These are phyloP conservation scores for Nothoprocta perdicaria DNA, from an alignment of 2,113 vertebrate species.

Conservation along the genomic window DNA sequence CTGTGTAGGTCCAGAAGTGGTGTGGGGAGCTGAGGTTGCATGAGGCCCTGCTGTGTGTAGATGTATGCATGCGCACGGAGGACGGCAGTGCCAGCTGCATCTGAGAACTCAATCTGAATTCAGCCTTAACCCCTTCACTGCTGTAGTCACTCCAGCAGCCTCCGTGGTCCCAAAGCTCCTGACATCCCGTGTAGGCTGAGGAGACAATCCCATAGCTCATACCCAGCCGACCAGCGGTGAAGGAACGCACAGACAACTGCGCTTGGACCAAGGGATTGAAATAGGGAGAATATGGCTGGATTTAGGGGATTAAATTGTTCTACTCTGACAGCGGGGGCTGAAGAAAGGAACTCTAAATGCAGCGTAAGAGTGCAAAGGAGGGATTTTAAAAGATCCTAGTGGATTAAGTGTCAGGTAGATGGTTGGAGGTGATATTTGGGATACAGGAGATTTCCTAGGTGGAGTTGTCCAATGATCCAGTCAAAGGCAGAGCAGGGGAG, in stretches of 20 bases:
- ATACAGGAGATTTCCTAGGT: not conserved
- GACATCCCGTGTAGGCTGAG: not conserved
- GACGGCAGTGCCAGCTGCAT: not conserved
- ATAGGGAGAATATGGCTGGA: not conserved
- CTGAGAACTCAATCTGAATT: not conserved
- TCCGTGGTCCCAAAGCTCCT: not conserved
- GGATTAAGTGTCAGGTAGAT: not conserved
- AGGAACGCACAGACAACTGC: fast-evolving
- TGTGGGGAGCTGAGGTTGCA: not conserved
- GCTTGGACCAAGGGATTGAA: fast-evolving
- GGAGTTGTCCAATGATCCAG: not conserved
- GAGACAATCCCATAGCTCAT: not conserved
- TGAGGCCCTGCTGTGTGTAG: not conserved
- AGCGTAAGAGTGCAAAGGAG: not conserved
- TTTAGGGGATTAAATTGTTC: not conserved
- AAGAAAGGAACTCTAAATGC: not conserved
- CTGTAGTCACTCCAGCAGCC: not conserved
- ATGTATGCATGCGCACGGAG: not conserved
- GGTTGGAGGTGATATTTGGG: not conserved
- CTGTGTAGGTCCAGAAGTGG: fast-evolving
- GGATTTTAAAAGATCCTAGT: not conserved
- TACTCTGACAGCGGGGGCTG: fast-evolving
- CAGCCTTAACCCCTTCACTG: not conserved
- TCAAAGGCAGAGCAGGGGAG: not conserved
- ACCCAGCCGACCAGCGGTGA: fast-evolving